Conservation (phyloP, 1,140 invertebrate genomes). For the Eueides isabella region DNA sequence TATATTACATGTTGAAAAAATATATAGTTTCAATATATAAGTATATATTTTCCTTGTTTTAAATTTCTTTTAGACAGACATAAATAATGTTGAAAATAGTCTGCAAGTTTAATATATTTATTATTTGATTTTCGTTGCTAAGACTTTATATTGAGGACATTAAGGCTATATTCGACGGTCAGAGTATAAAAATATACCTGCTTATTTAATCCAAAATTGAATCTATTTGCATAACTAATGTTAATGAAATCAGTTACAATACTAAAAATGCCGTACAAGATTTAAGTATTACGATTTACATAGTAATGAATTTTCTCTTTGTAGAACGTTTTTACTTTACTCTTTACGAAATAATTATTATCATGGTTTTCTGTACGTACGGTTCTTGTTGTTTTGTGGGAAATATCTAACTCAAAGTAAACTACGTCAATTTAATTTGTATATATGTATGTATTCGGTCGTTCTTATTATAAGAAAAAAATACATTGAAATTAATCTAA, state of each 20-base stretch:
- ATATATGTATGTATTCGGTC: too few relatives aligned
- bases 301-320: conserved; percentile 10
- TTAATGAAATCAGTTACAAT: conserved; percentile 5
- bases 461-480: too few relatives aligned
- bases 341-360: not conserved
- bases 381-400: not conserved
- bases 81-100: too few relatives aligned
- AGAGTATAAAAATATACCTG: not conserved
- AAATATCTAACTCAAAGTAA: not conserved
- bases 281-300: not conserved
- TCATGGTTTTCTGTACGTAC: not conserved
- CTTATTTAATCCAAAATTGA: conserved; percentile 16
- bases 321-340: not conserved
- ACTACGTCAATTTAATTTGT: too few relatives aligned
- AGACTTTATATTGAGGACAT: too few relatives aligned
- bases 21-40: too few relatives aligned
- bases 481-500: too few relatives aligned
- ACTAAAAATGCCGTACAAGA: not conserved
- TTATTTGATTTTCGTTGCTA: too few relatives aligned
- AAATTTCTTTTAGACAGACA: not conserved
- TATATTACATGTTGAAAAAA: too few relatives aligned
- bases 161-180: not conserved
- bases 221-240: conserved; percentile 26
- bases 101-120: too few relatives aligned
- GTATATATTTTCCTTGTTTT: too few relatives aligned